Percentiles rank a stretch among this genome's conserved stretches.
phyloP scores from a whole-genome alignment of 2,113 vertebrate species.

The Neofelis nebulosa region DNA sequence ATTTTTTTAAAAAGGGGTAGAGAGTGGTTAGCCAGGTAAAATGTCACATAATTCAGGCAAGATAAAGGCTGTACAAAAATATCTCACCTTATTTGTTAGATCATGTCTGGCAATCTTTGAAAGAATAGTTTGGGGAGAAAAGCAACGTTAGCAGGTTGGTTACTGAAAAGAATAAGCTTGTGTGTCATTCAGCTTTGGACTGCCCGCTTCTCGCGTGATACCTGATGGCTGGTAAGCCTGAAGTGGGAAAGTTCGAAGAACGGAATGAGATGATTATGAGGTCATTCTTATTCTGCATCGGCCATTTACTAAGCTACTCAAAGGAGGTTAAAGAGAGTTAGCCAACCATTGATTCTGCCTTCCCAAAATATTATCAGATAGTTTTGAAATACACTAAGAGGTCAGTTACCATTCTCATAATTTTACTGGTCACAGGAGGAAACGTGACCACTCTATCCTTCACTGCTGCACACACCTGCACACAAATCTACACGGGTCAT shows the following conservation, averaged over 20 bases:
- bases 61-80: not conserved
- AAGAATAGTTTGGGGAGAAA: not conserved
- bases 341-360: not conserved
- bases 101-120: not conserved
- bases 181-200: not conserved
- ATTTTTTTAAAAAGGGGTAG: not conserved
- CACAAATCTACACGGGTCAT: not conserved
- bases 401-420: not conserved
- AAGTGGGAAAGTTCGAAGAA: not conserved
- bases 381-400: not conserved
- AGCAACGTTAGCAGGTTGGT: not conserved
- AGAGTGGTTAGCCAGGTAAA: not conserved
- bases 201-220: not conserved
- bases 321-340: not conserved
- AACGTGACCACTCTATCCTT: rapidly evolving
- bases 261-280: not conserved
- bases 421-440: not conserved
- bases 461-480: not conserved
- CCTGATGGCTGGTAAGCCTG: not conserved
- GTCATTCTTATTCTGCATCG: not conserved
- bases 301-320: not conserved
- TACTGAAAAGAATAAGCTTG: not conserved
- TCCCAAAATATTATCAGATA: not conserved
- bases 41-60: not conserved
- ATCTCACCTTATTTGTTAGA: not conserved